Base-by-base conservation (phyloP, 2,113 vertebrate genomes). In the Nibea coibor region DNA sequence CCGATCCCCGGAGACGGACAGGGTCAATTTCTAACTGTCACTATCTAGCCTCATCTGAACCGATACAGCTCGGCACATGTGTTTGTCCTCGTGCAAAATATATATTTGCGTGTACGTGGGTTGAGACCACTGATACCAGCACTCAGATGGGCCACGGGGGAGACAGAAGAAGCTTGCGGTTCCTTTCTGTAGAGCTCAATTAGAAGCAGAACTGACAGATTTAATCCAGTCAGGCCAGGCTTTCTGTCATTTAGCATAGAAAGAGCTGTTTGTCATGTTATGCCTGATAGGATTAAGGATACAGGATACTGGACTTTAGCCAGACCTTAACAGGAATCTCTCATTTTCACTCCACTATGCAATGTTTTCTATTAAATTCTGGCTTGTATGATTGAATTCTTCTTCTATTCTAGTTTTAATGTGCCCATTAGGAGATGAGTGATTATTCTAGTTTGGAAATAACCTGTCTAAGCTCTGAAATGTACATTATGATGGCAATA, bases 271-370 rank as follows among this genome's bases (percentile, higher is more conserved):
- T 83, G 69, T 92, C 87, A 85, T 78, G 74, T 48, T 66, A 42
- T 57, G 48, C 62, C 75, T 84, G 86, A 91, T 90, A 57, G 66
- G 43, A 91, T 93, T 90, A 91, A 20, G 28, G 73, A 81, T 51
- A 81, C 51, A 57, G 57, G 75, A 88, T 70, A 78, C 71, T 88
- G 72, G 75, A 91, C 63, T 70, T 71, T 16, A 57, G 54, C 57
- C 57, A 76, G 69, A 35, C 53, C 61, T 28, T 75, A 64, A 75
- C 47, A 64, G 72, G 73, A 86, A 82, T 75, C 35, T 43, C 78
- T 80, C 45, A 81, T 87, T 81, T 78, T 78, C 72, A 62, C 78
- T 82, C 20, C 24, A 63, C 63, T 16, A 50, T 47, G 28, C 24
- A 35, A 48, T 16, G 16, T 45, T 72, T 64, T 48, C 7, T 63